A percentile compares a stretch with the other conserved stretches of the same genome.
Conservation (phyloP, 2,797 vertebrate species). For the Cossypha caffra region DNA sequence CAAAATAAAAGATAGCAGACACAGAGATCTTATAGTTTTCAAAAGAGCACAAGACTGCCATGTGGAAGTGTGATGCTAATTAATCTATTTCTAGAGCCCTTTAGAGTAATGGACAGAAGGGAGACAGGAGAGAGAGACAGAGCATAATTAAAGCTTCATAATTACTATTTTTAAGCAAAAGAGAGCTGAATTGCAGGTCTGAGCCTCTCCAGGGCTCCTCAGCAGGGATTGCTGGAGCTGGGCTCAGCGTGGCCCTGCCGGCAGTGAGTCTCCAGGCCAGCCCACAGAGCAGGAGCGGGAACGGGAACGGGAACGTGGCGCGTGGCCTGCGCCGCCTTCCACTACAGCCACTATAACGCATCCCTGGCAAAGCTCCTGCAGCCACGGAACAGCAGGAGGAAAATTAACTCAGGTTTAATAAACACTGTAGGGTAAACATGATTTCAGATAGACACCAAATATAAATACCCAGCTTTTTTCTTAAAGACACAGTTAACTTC, state of each 20-base stretch:
- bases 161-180: background rate
- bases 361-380: background rate
- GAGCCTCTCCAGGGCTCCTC: background rate
- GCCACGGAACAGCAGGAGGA: background rate
- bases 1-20: background rate
- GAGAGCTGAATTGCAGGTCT: background rate
- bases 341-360: background rate
- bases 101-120: background rate
- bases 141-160: background rate
- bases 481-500: background rate
- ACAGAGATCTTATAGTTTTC: background rate
- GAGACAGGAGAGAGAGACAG: background rate
- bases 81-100: background rate
- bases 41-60: background rate
- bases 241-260: background rate
- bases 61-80: background rate
- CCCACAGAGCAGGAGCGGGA: fast-evolving
- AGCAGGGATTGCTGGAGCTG: background rate
- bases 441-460: background rate
- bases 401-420: constrained; percentile 21
- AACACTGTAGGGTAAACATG: constrained; percentile 20
- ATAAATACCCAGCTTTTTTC: background rate
- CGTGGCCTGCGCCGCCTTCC: fast-evolving
- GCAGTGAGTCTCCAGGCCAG: background rate
- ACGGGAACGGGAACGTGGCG: background rate